A percentile compares a stretch with the other conserved stretches of the same genome.
Evolutionary conservation across 2,113 vertebrate genomes (phyloP).

Genomic region (Thalassoma bifasciatum): DNA sequence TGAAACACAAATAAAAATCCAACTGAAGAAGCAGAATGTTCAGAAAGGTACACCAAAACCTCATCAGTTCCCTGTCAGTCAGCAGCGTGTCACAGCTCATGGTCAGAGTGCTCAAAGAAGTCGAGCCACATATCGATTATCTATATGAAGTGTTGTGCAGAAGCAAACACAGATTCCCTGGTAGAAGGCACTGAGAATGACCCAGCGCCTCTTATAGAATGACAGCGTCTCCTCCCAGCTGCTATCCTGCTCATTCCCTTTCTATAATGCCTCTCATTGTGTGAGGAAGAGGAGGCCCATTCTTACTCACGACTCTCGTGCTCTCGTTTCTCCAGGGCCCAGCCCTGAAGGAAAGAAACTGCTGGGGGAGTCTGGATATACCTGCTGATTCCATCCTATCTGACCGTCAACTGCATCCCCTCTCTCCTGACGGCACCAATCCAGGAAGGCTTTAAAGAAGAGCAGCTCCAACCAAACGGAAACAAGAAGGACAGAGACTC

Average conservation of each 20-base stretch:
- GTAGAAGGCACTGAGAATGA: constrained; percentile 34
- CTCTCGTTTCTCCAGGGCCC: constrained; percentile 78
- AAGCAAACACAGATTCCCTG: constrained; percentile 55
- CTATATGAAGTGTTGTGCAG: constrained; percentile 57
- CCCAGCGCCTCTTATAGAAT: constrained; percentile 43
- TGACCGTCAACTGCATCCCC: constrained; percentile 34
- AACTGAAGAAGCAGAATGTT: constrained; percentile 1
- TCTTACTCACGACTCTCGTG: constrained; percentile 75
- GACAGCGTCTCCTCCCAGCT: constrained; percentile 63
- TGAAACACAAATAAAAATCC: not conserved
- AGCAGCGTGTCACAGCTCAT: constrained; percentile 26
- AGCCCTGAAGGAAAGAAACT: constrained; percentile 67
- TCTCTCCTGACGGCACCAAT: constrained; percentile 33
- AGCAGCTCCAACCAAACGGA: constrained; percentile 37
- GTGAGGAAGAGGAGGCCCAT: constrained; percentile 72
- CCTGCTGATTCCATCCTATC: constrained; percentile 33
- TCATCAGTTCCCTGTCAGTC: constrained; percentile 31
- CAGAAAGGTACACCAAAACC: not conserved
- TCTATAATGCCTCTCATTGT: constrained; percentile 74
- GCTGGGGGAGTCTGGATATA: constrained; percentile 66
- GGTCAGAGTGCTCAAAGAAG: constrained; percentile 1
- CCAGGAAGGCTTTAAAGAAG: constrained; percentile 50
- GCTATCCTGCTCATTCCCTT: constrained; percentile 54
- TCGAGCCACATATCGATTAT: constrained; percentile 21
- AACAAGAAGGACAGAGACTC: constrained; percentile 38